Conservation (phyloP, 2,888 invertebrate genomes). For the Automeris io region DNA sequence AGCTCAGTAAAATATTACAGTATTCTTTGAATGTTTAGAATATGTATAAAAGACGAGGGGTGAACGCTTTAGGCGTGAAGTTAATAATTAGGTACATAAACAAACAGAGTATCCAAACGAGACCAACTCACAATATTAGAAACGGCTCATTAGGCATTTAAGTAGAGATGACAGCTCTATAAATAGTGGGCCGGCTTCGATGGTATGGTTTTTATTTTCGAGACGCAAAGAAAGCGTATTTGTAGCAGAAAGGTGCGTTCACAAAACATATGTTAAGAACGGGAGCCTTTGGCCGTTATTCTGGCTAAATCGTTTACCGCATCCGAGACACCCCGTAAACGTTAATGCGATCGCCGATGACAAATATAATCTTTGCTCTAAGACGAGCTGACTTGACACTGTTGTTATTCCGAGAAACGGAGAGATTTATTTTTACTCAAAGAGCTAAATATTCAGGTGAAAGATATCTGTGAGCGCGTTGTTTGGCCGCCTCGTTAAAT, state of each 20-base stretch:
- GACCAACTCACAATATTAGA: conserved; percentile 62
- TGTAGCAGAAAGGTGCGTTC: conserved; percentile 43
- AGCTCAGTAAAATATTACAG: too few species aligned
- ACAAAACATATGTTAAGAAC: conserved; percentile 64
- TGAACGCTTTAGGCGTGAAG: conserved; percentile 26
- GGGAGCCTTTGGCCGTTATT: conserved; percentile 39
- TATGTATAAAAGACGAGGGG: conserved; percentile 11
- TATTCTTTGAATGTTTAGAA: background rate
- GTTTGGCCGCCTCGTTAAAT: conserved; percentile 64
- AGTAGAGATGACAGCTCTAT: conserved; percentile 68
- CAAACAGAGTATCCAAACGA: conserved; percentile 56
- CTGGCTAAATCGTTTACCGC: conserved; percentile 59
- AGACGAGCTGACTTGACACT: conserved; percentile 67
- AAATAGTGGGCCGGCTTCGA: conserved; percentile 50
- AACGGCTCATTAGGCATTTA: conserved; percentile 73
- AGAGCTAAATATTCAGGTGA: conserved; percentile 75
- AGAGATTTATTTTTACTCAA: conserved; percentile 73
- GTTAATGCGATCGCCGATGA: conserved; percentile 65
- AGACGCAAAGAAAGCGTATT: conserved; percentile 42
- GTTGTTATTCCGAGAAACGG: conserved; percentile 72
- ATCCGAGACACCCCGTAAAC: conserved; percentile 59
- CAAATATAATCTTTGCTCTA: conserved; percentile 74
- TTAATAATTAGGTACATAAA: conserved; percentile 61
- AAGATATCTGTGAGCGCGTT: conserved; percentile 68
- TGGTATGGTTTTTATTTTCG: conserved; percentile 47